Evolutionary conservation across 1,140 invertebrate species (phyloP).

Genomic region (Dendroctonus valens): DNA sequence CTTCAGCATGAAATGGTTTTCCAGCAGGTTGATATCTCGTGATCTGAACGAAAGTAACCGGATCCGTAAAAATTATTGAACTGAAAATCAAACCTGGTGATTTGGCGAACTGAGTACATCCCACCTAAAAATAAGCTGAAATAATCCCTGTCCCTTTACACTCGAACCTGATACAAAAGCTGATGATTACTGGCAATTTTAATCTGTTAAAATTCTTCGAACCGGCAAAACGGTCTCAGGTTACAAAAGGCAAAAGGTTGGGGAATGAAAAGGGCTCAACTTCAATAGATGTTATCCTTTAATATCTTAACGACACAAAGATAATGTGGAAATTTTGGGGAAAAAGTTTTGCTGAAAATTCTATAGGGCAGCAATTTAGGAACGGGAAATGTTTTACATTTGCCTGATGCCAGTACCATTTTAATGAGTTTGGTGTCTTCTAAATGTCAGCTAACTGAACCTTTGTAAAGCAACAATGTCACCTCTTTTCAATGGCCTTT

Average conservation of each 20-base stretch:
- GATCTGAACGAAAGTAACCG: too few species aligned
- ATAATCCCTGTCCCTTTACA: constrained; percentile 16
- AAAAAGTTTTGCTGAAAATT: not conserved
- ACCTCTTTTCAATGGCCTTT: too few species aligned
- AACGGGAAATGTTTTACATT: too few species aligned
- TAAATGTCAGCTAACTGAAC: too few species aligned
- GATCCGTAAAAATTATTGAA: constrained; percentile 1
- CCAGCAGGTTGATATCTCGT: too few species aligned
- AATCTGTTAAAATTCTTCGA: constrained; percentile 19
- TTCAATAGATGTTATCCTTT: constrained; percentile 11
- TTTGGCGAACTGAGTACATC: not conserved
- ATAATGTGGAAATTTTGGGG: constrained; percentile 1
- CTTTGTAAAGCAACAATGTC: too few species aligned
- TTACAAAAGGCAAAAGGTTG: constrained; percentile 18
- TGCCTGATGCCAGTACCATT: too few species aligned
- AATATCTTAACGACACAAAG: constrained; percentile 11
- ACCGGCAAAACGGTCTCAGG: constrained; percentile 13
- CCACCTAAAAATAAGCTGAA: constrained; percentile 3
- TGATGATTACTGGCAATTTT: constrained; percentile 22
- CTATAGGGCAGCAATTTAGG: too few species aligned
- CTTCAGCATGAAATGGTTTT: not conserved
- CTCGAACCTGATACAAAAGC: constrained; percentile 11
- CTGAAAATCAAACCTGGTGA: not conserved
- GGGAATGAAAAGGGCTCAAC: constrained; percentile 10
- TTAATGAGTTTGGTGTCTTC: too few species aligned